phyloP scores from a whole-genome alignment of 2,113 vertebrate species.

The Bufo bufo region DNA sequence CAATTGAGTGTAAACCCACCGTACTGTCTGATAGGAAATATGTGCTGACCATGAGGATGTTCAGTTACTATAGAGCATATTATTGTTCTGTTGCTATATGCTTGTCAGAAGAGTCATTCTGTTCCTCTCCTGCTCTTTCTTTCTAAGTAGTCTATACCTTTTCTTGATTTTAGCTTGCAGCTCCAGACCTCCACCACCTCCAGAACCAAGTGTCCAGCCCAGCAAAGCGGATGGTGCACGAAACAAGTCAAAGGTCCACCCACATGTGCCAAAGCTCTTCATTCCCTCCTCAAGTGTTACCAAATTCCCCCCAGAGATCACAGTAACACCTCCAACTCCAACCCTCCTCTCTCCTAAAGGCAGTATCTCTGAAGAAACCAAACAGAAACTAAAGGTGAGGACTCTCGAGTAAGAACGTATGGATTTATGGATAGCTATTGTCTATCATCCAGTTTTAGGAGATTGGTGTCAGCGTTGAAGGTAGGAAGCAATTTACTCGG shows the following conservation, averaged over 20 bases:
- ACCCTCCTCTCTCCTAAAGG: constrained; percentile 97
- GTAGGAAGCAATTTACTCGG: background rate
- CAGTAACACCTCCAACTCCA: constrained; percentile 95
- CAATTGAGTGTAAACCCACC: no score
- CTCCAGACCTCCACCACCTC: constrained; percentile 67
- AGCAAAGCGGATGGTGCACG: constrained; percentile 81
- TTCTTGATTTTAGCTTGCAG: constrained; percentile 69
- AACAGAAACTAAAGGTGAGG: constrained; percentile 93
- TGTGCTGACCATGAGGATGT: no score
- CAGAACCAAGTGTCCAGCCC: constrained; percentile 68
- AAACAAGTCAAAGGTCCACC: constrained; percentile 83
- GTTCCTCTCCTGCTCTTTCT: background rate
- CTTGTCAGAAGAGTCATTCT: no score
- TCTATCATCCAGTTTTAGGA: background rate
- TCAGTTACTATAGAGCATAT: no score
- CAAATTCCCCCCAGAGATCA: constrained; percentile 98
- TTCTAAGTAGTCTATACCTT: background rate
- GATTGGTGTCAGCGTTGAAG: background rate
- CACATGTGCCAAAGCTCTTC: constrained; percentile 96
- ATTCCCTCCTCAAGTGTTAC: constrained; percentile 85
- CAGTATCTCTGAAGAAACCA: constrained; percentile 98
- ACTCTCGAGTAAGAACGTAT: no score
- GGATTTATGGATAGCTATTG: background rate
- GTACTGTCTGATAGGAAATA: no score
- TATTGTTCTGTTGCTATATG: no score